Evolutionary conservation across 1,140 invertebrate genomes (phyloP).

Genomic region (Ruditapes philippinarum): DNA sequence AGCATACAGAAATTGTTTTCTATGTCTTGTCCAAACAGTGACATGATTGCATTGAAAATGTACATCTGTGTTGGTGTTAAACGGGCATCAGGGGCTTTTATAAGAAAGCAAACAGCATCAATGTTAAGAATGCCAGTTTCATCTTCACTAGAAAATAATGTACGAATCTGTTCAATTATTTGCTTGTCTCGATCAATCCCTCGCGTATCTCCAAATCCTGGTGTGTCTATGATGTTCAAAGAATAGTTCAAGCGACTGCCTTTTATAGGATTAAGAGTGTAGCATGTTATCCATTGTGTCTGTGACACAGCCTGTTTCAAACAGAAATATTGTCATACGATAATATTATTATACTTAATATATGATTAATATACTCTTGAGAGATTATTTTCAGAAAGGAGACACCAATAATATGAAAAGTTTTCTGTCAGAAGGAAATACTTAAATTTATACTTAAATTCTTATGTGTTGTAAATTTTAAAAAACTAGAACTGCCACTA

Average conservation of each 20-base stretch:
- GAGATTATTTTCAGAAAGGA: too few relatives aligned
- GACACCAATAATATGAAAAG: too few relatives aligned
- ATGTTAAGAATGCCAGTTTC: constrained; percentile 51
- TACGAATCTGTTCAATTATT: constrained; percentile 58
- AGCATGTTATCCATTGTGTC: constrained; percentile 63
- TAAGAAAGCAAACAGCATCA: constrained; percentile 66
- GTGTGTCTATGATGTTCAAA: constrained; percentile 55
- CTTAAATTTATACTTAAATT: too few relatives aligned
- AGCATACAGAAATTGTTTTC: constrained; percentile 63
- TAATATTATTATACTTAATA: too few relatives aligned
- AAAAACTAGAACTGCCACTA: too few relatives aligned
- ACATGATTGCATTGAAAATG: constrained; percentile 69
- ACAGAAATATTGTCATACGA: too few relatives aligned
- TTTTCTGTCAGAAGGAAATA: too few relatives aligned
- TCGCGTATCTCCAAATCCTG: constrained; percentile 63
- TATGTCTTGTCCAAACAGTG: constrained; percentile 72
- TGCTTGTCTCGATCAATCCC: constrained; percentile 60
- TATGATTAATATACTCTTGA: too few relatives aligned
- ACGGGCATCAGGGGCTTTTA: constrained; percentile 21
- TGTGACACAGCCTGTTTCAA: constrained; percentile 59
- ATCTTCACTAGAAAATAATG: constrained; percentile 46
- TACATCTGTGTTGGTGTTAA: constrained; percentile 51
- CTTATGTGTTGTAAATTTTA: too few relatives aligned
- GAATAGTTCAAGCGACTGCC: constrained; percentile 29
- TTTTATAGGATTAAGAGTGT: constrained; percentile 6